Percentiles rank a stretch among this genome's conserved stretches.
phyloP scores from a whole-genome alignment of 1,140 invertebrate genomes.

The Papilio helenus region DNA sequence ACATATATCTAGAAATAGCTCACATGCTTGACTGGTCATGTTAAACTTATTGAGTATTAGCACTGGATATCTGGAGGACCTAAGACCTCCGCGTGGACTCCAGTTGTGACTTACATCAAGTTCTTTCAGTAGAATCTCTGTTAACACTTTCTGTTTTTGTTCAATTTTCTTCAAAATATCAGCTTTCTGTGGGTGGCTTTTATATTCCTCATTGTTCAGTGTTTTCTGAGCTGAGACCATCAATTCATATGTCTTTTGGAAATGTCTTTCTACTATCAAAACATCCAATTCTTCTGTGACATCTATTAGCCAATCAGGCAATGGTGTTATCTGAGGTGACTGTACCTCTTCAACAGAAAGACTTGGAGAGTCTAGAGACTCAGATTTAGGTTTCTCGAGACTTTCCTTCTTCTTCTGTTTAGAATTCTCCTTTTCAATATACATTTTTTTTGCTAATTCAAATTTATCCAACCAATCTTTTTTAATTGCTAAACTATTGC shows the following conservation, averaged over 20 bases:
- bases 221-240: conserved; percentile 85
- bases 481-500: conserved; percentile 93
- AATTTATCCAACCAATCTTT: conserved; percentile 98
- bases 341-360: conserved; percentile 79
- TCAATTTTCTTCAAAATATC: conserved; percentile 85
- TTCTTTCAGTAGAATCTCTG: conserved; percentile 94
- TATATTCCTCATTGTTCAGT: conserved; percentile 76
- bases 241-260: conserved; percentile 95
- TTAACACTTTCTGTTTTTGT: conserved; percentile 89
- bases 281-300: conserved; percentile 98
- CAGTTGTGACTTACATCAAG: conserved; percentile 93
- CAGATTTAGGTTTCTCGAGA: conserved; percentile 71
- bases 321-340: conserved; percentile 83
- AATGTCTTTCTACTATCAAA: conserved; percentile 97
- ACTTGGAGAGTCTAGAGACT: conserved; percentile 77
- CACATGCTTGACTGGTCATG: conserved; percentile 90
- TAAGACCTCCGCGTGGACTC: conserved; percentile 95
- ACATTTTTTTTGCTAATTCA: conserved; percentile 94
- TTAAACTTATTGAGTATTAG: conserved; percentile 94
- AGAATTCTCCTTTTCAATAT: conserved; percentile 87
- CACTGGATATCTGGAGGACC: conserved; percentile 93
- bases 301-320: conserved; percentile 96
- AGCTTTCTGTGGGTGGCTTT: conserved; percentile 67
- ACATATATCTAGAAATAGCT: conserved; percentile 93
- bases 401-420: conserved; percentile 84